Evolutionary conservation across 2,113 vertebrate species (phyloP).

Genomic region (Collichthys lucidus): DNA sequence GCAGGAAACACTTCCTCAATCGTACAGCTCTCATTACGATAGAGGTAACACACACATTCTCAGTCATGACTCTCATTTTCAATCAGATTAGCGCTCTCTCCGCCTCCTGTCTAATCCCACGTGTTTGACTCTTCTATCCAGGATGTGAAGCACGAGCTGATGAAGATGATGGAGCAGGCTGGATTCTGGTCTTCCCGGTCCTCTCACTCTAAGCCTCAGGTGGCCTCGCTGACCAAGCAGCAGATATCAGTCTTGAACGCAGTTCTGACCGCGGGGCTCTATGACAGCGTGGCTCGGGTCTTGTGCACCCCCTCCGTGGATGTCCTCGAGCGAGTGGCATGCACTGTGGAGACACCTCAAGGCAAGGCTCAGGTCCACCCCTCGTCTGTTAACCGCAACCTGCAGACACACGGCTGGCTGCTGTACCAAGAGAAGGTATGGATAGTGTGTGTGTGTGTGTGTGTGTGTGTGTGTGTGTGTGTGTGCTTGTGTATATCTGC

Average conservation of each 20-base stretch:
- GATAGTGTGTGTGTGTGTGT: no score
- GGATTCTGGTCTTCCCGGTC: constrained; percentile 85
- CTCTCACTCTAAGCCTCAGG: constrained; percentile 29
- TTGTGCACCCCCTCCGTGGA: constrained; percentile 90
- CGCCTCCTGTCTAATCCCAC: neutral
- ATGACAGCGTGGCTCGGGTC: constrained; percentile 93
- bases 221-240: constrained; percentile 76
- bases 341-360: constrained; percentile 93
- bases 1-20: constrained; percentile 93
- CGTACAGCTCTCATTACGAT: constrained; percentile 93
- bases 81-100: neutral
- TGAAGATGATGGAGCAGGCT: constrained; percentile 91
- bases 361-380: constrained; percentile 95
- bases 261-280: constrained; percentile 92
- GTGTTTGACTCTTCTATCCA: constrained; percentile 58
- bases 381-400: constrained; percentile 93
- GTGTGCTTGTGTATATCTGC: neutral
- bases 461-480: constrained; percentile 17
- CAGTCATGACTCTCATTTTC: neutral
- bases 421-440: constrained; percentile 96
- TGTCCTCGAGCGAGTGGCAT: constrained; percentile 89
- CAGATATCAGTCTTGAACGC: constrained; percentile 91
- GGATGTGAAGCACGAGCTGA: constrained; percentile 94
- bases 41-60: constrained; percentile 85
- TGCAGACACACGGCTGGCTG: constrained; percentile 94